Base-by-base conservation (phyloP, 2,888 invertebrate species). In the Colostygia pectinataria region DNA sequence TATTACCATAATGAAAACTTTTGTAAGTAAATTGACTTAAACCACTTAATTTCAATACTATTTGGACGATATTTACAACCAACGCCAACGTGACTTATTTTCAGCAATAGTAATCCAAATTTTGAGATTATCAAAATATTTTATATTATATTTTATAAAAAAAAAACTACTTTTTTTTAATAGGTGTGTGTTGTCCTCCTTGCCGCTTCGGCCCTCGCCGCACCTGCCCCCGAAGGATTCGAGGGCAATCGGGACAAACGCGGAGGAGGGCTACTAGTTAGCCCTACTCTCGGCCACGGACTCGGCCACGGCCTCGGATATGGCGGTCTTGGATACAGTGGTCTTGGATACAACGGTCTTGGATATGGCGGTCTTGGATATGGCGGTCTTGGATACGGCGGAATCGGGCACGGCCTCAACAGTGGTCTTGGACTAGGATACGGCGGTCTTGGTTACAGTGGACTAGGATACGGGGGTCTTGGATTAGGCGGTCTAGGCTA, bases 331-430 rank as follows among this genome's bases (percentile, higher is more conserved):
- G 39, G 39, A 34, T 23, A 23, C 28, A 12, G 28, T 18, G 39
- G 39, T 0, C 39, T 39, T 5, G 39, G 39, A 15, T 13, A 7
- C 7, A 10, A 12, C 7, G 34, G 39, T 1, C 20, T 39, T 6
- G 39, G 39, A 34, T 23, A 23, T 20, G 20, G 28, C 27, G 39
- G 39, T 0, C 39, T 39, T 5, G 39, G 39, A 15, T 39, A 39
- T 28, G 7, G 8, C 12, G 28, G 28, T 7, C 39, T 39, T 5
- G 39, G 38, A 2, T 38, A 38, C 18, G 10, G 38, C 7, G 27
- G 38, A 14, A 9, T 38, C 4, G 38, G 38, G 4, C 18, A 38
- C 8, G 18, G 38, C 6, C 14, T 25, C 14, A 14, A 37, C 15
- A 25, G 37, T 14, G 10, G 27, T 7, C 18, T 24, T 27, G 37